phyloP scores from a whole-genome alignment of 1,140 invertebrate genomes.

The Triops longicaudatus region DNA sequence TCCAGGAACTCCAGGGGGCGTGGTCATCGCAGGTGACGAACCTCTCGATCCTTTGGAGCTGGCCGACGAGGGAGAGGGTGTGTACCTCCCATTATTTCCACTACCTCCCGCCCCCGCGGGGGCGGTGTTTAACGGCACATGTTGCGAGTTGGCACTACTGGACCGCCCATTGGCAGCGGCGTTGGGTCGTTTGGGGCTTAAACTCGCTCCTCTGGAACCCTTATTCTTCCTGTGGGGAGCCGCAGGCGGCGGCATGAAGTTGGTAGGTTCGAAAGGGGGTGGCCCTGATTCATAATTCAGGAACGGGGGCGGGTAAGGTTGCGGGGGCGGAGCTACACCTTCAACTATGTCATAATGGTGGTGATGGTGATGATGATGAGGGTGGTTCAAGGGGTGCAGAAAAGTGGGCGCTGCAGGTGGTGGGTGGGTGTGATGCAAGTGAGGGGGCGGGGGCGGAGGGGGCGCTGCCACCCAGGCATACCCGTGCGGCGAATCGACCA shows the following conservation, averaged over 20 bases:
- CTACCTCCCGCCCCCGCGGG: conserved; percentile 29
- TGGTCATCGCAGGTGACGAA: conserved; percentile 28
- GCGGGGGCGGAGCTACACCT: conserved; percentile 30
- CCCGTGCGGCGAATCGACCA: conserved; percentile 30
- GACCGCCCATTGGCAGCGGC: neutral
- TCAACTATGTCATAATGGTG: conserved; percentile 30
- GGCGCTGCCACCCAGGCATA: conserved; percentile 19
- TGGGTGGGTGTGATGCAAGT: conserved; percentile 28
- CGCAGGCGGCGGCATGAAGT: neutral
- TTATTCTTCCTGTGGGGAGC: neutral
- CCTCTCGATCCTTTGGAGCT: conserved; percentile 22
- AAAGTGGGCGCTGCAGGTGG: conserved; percentile 33
- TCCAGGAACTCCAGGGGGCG: conserved; percentile 28
- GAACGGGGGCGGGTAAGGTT: conserved; percentile 32
- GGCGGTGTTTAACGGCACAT: conserved; percentile 37
- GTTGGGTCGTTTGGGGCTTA: conserved; percentile 27
- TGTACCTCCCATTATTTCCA: conserved; percentile 20
- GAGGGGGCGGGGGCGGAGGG: neutral
- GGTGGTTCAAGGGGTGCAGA: conserved; percentile 38
- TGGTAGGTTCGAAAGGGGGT: conserved; percentile 35
- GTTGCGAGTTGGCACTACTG: conserved; percentile 32
- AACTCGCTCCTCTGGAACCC: conserved; percentile 17
- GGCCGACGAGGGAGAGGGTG: conserved; percentile 24
- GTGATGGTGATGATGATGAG: conserved; percentile 39
- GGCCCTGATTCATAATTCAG: conserved; percentile 45